Evolutionary conservation across 2,113 vertebrate species (phyloP).

Genomic region (Amphiprion percula): DNA sequence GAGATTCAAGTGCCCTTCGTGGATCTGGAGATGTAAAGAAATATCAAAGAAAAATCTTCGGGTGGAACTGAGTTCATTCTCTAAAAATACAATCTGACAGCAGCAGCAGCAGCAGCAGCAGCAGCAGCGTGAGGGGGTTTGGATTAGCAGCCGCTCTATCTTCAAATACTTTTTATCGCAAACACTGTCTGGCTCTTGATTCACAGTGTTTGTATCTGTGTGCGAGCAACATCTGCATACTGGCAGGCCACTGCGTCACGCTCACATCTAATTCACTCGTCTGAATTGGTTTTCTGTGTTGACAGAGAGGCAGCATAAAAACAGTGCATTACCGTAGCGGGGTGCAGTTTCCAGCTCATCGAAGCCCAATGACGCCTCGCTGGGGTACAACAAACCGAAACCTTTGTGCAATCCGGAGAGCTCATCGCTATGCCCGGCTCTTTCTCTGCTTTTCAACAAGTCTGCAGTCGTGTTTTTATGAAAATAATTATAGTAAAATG

Average conservation of each 20-base stretch:
- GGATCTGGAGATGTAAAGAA: slow-evolving; percentile 46
- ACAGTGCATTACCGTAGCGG: slow-evolving; percentile 13
- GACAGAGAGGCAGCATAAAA: slow-evolving; percentile 36
- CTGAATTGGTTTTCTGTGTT: slow-evolving; percentile 18
- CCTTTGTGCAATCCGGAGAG: background rate
- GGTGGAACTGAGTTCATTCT: slow-evolving; percentile 49
- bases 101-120: slow-evolving; percentile 35
- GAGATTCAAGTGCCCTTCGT: slow-evolving; percentile 9
- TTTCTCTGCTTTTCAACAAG: background rate
- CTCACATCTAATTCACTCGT: slow-evolving; percentile 5
- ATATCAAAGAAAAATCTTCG: slow-evolving; percentile 48
- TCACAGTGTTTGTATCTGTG: background rate
- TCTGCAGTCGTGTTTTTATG: background rate
- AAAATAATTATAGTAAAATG: background rate
- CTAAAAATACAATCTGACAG: slow-evolving; percentile 48
- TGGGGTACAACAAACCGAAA: slow-evolving; percentile 8
- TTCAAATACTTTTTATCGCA: slow-evolving; percentile 22
- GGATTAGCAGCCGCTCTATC: slow-evolving; percentile 26
- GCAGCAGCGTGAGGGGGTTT: slow-evolving; percentile 22
- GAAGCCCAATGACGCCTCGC: slow-evolving; percentile 27
- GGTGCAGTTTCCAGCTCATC: slow-evolving; percentile 51
- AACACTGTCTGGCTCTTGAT: slow-evolving; percentile 28
- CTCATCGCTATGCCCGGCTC: slow-evolving; percentile 24
- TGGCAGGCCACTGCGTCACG: background rate
- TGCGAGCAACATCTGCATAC: background rate